Evolutionary conservation across 1,140 invertebrate species (phyloP), one percentile per base, ranked within the genome.

Genomic region (Drosophila sucinea): DNA sequence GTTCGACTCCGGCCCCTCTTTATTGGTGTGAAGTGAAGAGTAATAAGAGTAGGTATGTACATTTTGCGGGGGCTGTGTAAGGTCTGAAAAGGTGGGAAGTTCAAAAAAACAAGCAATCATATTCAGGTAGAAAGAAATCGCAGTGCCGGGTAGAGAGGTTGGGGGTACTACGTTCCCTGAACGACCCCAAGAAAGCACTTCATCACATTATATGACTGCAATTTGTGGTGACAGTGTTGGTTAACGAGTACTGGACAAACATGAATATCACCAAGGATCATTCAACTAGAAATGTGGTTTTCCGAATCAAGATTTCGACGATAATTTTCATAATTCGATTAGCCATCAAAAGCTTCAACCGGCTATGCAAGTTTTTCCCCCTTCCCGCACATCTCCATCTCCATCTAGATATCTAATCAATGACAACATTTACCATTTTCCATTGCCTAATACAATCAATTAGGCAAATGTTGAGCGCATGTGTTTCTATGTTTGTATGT

Each of bases 41-140:
- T 86, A 86, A 87, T 87, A 87, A 87, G 83, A 86, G 84, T 86
- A 83, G 71, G 73, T 73, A 73, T 17, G 29, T 23, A 55, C 0
- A 38, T 1, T 38, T 77, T 69, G 77, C 66, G 51, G 11, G 40
- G 30, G 30, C 27, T 30, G 10, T 32, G 51, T 41, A 51, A 27
- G 44, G 23, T 51, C 44, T 51, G 3, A 38, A 3, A 38, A 38
- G 35, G 44, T 51, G 44, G 44, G 44, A 51, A 51, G 44, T 51
- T 5, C 7, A 51, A 51, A 51, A 10, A 25, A 17, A 51, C 6
- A 51, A 10, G 6, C 23, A 23, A 23, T 4, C 17, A 44, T 11
- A 51, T 51, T 27, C 44, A 51, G 44, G 44, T 51, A 51, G 25
- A 51, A 51, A 51, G 4, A 47, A 23, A 44, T 44, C 4, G 4